These are phyloP conservation scores for Sesamia nonagrioides DNA, from an alignment of 1,140 invertebrate species.

Conservation along the genomic window DNA sequence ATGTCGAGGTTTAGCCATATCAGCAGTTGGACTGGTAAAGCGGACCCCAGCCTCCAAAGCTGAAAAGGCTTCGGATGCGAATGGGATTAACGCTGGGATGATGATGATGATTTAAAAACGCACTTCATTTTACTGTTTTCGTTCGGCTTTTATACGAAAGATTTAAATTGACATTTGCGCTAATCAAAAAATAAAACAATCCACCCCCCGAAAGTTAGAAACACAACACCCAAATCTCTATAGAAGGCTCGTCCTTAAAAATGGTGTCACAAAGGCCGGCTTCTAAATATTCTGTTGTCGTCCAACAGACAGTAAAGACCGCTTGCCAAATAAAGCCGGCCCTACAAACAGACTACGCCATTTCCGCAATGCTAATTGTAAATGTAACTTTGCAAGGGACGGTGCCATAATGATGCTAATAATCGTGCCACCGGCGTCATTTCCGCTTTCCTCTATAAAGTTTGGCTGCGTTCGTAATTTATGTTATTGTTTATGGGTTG, in stretches of 20 bases:
- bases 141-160: too few relatives aligned
- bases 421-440: conserved; percentile 39
- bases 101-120: too few relatives aligned
- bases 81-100: too few relatives aligned
- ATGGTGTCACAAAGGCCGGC: conserved; percentile 5
- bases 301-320: conserved; percentile 27
- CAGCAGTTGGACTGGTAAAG: too few relatives aligned
- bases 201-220: not conserved
- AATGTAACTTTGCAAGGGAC: conserved; percentile 38
- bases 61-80: too few relatives aligned
- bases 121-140: not conserved
- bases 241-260: not conserved
- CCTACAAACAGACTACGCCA: conserved; percentile 34
- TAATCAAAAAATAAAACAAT: not conserved
- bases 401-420: conserved; percentile 42
- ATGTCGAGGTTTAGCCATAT: too few relatives aligned
- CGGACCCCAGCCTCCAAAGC: too few relatives aligned
- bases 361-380: conserved; percentile 45
- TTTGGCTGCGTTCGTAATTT: conserved; percentile 41
- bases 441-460: conserved; percentile 36
- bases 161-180: not conserved
- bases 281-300: conserved; percentile 28
- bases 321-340: conserved; percentile 37
- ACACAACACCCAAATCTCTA: not conserved
- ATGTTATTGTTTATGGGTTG: conserved; percentile 31